Percentiles rank a stretch among this genome's conserved stretches.
Evolutionary conservation across 1,140 invertebrate genomes (phyloP).

Genomic region (Drosophila kikkawai): DNA sequence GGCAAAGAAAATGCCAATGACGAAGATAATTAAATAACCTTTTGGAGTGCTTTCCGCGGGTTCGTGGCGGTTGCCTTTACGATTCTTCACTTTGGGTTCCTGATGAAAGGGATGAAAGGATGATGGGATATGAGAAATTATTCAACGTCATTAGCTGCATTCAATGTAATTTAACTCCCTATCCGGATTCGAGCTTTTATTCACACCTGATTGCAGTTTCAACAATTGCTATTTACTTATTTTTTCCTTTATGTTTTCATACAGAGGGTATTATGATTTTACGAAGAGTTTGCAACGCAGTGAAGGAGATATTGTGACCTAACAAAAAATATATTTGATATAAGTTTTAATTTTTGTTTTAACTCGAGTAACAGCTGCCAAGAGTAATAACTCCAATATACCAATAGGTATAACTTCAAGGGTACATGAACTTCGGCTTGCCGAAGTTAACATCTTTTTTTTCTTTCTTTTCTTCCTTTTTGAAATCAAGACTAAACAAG

Average conservation of each 20-base stretch:
- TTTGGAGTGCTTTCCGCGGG: slow-evolving; percentile 65
- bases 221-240: slow-evolving; percentile 32
- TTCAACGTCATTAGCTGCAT: slow-evolving; percentile 77
- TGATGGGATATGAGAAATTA: slow-evolving; percentile 40
- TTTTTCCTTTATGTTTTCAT: background rate
- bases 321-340: too few species aligned
- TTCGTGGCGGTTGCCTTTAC: slow-evolving; percentile 49
- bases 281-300: background rate
- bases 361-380: background rate
- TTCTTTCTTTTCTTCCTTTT: slow-evolving; percentile 15
- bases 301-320: background rate
- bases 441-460: slow-evolving; percentile 8
- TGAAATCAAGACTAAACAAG: slow-evolving; percentile 22
- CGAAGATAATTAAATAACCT: slow-evolving; percentile 75
- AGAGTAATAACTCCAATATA: background rate
- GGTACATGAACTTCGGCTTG: slow-evolving; percentile 1
- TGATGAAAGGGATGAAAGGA: slow-evolving; percentile 2
- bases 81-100: slow-evolving; percentile 5
- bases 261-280: background rate
- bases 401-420: background rate
- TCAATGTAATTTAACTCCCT: slow-evolving; percentile 43
- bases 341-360: background rate
- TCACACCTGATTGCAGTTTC: slow-evolving; percentile 74
- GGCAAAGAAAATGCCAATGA: slow-evolving; percentile 59
- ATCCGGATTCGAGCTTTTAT: slow-evolving; percentile 23